Percentiles rank a stretch among this genome's conserved stretches.
These are phyloP conservation scores for Axis porcinus DNA, from an alignment of 2,113 vertebrate genomes.

Conservation along the genomic window DNA sequence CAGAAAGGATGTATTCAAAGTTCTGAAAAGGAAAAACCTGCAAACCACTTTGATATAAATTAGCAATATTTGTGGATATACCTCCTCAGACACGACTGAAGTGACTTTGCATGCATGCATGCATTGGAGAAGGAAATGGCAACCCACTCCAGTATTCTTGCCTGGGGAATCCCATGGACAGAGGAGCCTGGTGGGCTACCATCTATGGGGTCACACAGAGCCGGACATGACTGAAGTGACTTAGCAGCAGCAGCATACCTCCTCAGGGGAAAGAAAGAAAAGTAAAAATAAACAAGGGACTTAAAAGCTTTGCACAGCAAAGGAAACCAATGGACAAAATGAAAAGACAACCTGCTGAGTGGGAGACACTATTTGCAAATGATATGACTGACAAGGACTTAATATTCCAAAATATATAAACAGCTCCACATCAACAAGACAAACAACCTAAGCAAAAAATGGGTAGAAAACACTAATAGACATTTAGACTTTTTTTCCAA, in stretches of 20 bases:
- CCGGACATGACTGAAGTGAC: accelerated
- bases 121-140: neutral
- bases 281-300: neutral
- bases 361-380: neutral
- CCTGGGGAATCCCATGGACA: neutral
- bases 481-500: neutral
- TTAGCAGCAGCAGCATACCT: neutral
- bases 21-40: neutral
- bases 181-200: neutral
- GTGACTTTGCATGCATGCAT: neutral
- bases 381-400: neutral
- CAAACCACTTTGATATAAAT: neutral
- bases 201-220: neutral
- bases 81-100: neutral
- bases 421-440: neutral
- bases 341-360: neutral
- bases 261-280: neutral
- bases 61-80: neutral
- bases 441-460: neutral
- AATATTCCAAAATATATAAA: neutral
- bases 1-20: neutral
- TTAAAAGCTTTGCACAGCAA: neutral
- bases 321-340: neutral
- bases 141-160: neutral
- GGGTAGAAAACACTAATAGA: neutral